Conservation (phyloP, 2,888 invertebrate genomes). For the Hedychridium roseum region DNA sequence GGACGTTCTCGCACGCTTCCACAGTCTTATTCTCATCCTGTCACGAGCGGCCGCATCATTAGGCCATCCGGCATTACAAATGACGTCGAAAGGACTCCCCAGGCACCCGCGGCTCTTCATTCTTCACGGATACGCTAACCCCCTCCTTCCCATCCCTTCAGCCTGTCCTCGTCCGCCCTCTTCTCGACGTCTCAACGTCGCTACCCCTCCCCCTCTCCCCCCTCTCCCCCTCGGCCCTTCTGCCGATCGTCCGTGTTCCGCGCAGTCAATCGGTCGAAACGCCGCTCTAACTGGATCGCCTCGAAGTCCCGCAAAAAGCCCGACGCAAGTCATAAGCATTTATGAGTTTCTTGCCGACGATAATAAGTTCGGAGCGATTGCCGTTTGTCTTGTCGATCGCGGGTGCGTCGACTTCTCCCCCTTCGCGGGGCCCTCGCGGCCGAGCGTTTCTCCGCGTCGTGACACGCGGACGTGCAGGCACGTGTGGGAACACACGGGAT, state of each 20-base stretch:
- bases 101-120: no score
- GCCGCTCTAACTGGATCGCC: slow-evolving; percentile 36
- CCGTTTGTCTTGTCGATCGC: slow-evolving; percentile 26
- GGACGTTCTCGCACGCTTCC: slow-evolving; percentile 37
- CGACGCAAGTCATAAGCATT: slow-evolving; percentile 41
- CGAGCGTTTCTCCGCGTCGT: not conserved
- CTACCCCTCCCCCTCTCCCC: slow-evolving; percentile 12
- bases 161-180: not conserved
- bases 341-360: slow-evolving; percentile 46
- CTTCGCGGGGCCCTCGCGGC: not conserved
- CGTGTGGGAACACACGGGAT: no score
- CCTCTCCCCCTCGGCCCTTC: slow-evolving; percentile 14
- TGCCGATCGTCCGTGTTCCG: slow-evolving; percentile 9
- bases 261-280: slow-evolving; percentile 27
- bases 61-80: slow-evolving; percentile 49
- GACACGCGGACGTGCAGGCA: not conserved
- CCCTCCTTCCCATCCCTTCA: no score
- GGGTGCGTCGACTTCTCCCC: slow-evolving; percentile 20
- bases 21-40: slow-evolving; percentile 46
- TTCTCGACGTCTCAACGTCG: not conserved
- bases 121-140: no score
- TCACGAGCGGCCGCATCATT: slow-evolving; percentile 53
- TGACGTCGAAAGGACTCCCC: no score
- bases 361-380: slow-evolving; percentile 47
- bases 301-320: slow-evolving; percentile 33